Evolutionary conservation across 2,888 invertebrate species (phyloP).

Genomic region (Drosophila heteroneura): DNA sequence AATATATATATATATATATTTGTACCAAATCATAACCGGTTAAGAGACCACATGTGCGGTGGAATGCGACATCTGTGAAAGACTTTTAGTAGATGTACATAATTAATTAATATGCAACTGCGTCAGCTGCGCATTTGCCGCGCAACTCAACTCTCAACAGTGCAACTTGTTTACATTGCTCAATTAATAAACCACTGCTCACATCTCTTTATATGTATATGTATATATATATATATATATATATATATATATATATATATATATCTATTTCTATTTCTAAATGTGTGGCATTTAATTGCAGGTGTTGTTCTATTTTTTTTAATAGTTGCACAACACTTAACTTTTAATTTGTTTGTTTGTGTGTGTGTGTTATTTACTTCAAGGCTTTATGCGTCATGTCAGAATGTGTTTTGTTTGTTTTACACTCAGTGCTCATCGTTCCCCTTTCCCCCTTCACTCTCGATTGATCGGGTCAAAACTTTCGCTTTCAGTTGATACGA

Average conservation of each 20-base stretch:
- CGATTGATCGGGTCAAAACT: slow-evolving; percentile 12
- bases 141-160: slow-evolving; percentile 17
- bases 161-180: slow-evolving; percentile 13
- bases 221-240: background rate
- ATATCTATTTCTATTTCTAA: background rate
- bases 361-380: slow-evolving; percentile 1
- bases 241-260: too few relatives aligned
- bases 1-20: background rate
- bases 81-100: slow-evolving; percentile 12
- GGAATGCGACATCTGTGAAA: slow-evolving; percentile 25
- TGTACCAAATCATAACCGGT: slow-evolving; percentile 29
- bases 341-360: slow-evolving; percentile 3
- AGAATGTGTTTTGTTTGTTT: slow-evolving; percentile 6
- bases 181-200: background rate
- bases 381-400: background rate
- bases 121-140: slow-evolving; percentile 28
- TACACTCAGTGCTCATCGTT: background rate
- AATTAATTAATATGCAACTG: slow-evolving; percentile 33
- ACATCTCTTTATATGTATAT: background rate
- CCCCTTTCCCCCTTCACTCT: background rate
- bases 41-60: slow-evolving; percentile 2
- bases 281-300: background rate
- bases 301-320: background rate
- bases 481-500: slow-evolving; percentile 17
- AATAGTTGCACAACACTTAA: slow-evolving; percentile 17